Base-by-base conservation (phyloP, 2,888 invertebrate genomes). In the Noctua fimbriata region DNA sequence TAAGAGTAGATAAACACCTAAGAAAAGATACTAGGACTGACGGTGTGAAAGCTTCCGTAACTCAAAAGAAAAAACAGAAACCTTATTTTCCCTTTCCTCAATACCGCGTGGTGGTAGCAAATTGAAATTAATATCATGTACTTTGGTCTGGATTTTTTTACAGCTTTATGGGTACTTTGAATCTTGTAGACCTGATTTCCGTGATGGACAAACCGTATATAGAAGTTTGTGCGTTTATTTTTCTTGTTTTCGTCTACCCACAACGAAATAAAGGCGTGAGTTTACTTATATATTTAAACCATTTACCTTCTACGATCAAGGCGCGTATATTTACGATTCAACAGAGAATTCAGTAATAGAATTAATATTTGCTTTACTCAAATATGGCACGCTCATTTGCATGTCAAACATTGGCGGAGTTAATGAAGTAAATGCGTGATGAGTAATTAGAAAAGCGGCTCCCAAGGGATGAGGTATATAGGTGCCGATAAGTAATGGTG, bases 311-410 rank as follows among this genome's bases (percentile, higher is more conserved):
- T 32, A 58, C 60, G 73, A 71, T 71, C n/a, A 24, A 76, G 76
- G 69, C 72, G 69, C 60, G 58, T 74, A 66, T 24, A 65, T 83
- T 82, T 71, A 85, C 67, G 63, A 77, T 77, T 72, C 74, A 78
- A 70, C 58, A 24, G 82, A 76, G 82, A 79, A 82, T 78, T 74
- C 65, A 85, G 66, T 82, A 85, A 78, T 80, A 81, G 5, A 87
- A 84, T 87, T 77, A 81, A 77, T 81, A 82, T 84, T 78, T 75
- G 58, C 41, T 70, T 60, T 32, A 79, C 28, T 70, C 69, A 74
- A 71, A 69, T 69, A 73, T 69, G 69, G 65, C 79, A 80, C 79
- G 82, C 70, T 79, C 74, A 81, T 87, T 87, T 77, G 87, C 82
- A 82, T 80, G 85, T 76, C 74, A 36, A 78, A 78, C 73, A 73